Base-by-base conservation (phyloP, 2,888 invertebrate genomes). In the Coenonympha arcania region DNA sequence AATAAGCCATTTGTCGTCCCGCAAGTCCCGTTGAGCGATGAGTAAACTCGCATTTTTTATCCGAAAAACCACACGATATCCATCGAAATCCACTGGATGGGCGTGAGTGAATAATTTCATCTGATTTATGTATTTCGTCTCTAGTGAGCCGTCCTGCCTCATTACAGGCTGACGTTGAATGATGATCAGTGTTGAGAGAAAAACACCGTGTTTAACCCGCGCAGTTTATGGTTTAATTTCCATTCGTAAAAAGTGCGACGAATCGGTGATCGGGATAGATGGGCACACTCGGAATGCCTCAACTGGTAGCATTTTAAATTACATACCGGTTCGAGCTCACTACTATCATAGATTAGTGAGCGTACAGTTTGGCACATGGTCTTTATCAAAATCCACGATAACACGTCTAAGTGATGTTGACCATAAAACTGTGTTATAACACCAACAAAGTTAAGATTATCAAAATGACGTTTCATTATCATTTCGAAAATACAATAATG, bases 121-220 rank as follows among this genome's bases (percentile, higher is more conserved):
- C 65, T 74, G 74, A 77, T 77, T 76, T 78, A 78, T 77, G 73
- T 69, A 65, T 66, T 63, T 68, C 70, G 66, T 67, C 62, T 70
- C 61, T 61, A 65, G 68, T 65, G 62, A 70, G 67, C 70, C 60
- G 62, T 57, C 61, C 71, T 72, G 71, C 69, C 79, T 82, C 80
- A 80, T 82, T 80, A 81, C 71, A 68, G 65, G 58, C 67, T 76
- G 82, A 81, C 81, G 67, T 81, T 82, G 82, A 81, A 72, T 73
- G 77, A 82, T 81, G 76, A 73, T 71, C 72, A 66, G 59, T 60
- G 62, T 62, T 61, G 64, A 63, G 65, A 75, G 77, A 76, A 81
- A 79, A 79, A 77, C 75, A 69, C 70, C 60, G 67, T 71, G 71
- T 69, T 76, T 75, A 76, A 78, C 76, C 73, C 70, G 64, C 64